Evolutionary conservation across 2,797 vertebrate genomes (phyloP), one percentile per base, ranked within the genome.

Genomic region (Parauchenoglanis punctatus): DNA sequence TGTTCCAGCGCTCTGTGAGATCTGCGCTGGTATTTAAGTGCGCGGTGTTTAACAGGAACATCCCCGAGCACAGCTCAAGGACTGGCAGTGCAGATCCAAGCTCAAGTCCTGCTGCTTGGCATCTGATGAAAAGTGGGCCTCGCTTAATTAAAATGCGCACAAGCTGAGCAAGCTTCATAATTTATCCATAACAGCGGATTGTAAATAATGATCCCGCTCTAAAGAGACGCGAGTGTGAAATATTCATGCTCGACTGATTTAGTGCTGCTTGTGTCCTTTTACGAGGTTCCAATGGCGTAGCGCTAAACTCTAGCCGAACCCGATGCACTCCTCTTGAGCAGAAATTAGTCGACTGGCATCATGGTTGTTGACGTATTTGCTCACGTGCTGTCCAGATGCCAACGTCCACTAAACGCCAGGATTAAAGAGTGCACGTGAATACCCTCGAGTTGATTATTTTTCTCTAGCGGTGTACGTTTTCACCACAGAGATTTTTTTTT

Each of bases 71-170:
- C 81, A 78, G 87, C 82, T 88, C 87, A 85, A 88, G 87, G 87
- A 85, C 87, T 85, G 83, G 76, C 87, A 81, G 83, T 8, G 52
- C 67, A 73, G 75, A 73, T 85, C 76, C 77, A 52, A 88, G 87
- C 93, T 88, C 90, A 87, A 91, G 92, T 84, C 70, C 81, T 65
- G 72, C 88, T 81, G 89, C 91, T 95, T 95, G 95, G 95, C 95
- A 94, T 90, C 35, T 90, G 93, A 95, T 95, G 92, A 95, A 94
- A 95, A 94, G 92, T 92, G 28, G 65, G 92, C 93, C 93, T 91
- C 87, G 89, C 91, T 92, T 88, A 94, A 95, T 95, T 95, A 95
- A 96, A 95, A 96, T 94, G 93, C 91, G 92, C 92, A 91, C 93
- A 95, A 94, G 91, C 94, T 92, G 93, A 70, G 93, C 89, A 81